Evolutionary conservation across 1,140 invertebrate genomes (phyloP).

Genomic region (Lepeophtheirus salmonis): DNA sequence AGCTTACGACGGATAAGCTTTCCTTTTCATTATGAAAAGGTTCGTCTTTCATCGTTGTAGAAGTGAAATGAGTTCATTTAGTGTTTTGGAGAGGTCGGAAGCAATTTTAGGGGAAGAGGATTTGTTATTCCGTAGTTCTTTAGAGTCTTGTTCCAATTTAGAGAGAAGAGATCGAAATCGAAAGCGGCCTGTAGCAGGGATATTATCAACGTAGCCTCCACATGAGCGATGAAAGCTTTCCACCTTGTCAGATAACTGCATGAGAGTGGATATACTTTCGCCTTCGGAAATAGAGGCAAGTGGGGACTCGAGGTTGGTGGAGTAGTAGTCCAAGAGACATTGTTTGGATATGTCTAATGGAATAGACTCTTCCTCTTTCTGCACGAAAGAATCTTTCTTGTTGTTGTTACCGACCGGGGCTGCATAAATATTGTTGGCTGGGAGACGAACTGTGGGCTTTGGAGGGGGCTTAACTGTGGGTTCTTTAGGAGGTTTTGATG

Average conservation of each 20-base stretch:
- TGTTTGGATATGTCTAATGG: background rate
- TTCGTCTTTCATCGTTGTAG: background rate
- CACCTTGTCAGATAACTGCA: background rate
- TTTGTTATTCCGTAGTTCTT: background rate
- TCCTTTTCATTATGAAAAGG: too few relatives aligned
- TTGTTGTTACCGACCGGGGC: background rate
- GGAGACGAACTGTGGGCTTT: slow-evolving; percentile 20
- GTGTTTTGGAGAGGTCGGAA: background rate
- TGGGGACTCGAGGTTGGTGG: too few relatives aligned
- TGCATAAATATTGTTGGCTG: slow-evolving; percentile 9
- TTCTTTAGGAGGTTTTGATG: slow-evolving; percentile 12
- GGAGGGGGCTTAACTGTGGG: slow-evolving; percentile 24
- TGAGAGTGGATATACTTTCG: background rate
- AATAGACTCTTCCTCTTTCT: background rate
- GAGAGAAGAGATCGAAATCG: slow-evolving; percentile 9
- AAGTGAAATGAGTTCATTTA: background rate
- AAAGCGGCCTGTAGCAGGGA: slow-evolving; percentile 13
- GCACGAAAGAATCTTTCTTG: background rate
- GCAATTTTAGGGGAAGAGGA: background rate
- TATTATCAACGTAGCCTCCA: slow-evolving; percentile 8
- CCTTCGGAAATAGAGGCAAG: background rate
- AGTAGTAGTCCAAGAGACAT: background rate
- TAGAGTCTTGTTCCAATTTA: slow-evolving; percentile 5
- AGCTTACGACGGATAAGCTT: too few relatives aligned
- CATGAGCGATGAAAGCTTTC: background rate